These are phyloP conservation scores for Sphaeramia orbicularis DNA, from an alignment of 2,797 vertebrate species.

Conservation along the genomic window DNA sequence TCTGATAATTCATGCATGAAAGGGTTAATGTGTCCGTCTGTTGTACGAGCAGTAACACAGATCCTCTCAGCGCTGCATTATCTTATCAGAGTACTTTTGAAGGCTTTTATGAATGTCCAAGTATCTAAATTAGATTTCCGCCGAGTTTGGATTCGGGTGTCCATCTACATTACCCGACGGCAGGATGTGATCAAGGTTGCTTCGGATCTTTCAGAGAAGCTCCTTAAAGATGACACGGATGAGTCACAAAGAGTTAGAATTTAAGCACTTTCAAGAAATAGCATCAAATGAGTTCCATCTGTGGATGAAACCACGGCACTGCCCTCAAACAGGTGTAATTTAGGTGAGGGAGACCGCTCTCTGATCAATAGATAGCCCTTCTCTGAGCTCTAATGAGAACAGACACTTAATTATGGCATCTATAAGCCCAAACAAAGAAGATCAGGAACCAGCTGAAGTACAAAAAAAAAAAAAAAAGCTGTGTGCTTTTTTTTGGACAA, in stretches of 20 bases:
- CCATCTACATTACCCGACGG: conserved; percentile 11
- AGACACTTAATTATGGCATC: conserved; percentile 52
- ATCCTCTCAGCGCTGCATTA: neutral
- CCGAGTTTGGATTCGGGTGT: conserved; percentile 22
- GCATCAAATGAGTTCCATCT: conserved; percentile 37
- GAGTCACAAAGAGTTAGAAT: conserved; percentile 27
- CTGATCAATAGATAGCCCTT: conserved; percentile 38
- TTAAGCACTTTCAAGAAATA: conserved; percentile 26
- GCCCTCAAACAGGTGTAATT: conserved; percentile 41
- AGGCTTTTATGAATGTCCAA: conserved; percentile 1
- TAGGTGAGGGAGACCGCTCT: conserved; percentile 12
- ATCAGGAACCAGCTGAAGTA: conserved; percentile 21
- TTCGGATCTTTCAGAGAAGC: conserved; percentile 13
- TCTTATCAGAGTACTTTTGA: conserved; percentile 1
- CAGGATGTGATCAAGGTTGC: conserved; percentile 43
- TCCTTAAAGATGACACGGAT: conserved; percentile 13
- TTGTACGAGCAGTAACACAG: no score
- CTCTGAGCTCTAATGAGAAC: conserved; percentile 37
- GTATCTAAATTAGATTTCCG: conserved; percentile 32
- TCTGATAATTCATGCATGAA: no score
- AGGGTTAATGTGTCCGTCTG: neutral
- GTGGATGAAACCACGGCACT: conserved; percentile 25
- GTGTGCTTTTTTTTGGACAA: no score
- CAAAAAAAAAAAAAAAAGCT: no score
- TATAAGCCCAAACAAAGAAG: conserved; percentile 29